Evolutionary conservation across 2,113 vertebrate species (phyloP), one percentile per base, ranked within the genome.

Genomic region (Pomatostomus ruficeps): DNA sequence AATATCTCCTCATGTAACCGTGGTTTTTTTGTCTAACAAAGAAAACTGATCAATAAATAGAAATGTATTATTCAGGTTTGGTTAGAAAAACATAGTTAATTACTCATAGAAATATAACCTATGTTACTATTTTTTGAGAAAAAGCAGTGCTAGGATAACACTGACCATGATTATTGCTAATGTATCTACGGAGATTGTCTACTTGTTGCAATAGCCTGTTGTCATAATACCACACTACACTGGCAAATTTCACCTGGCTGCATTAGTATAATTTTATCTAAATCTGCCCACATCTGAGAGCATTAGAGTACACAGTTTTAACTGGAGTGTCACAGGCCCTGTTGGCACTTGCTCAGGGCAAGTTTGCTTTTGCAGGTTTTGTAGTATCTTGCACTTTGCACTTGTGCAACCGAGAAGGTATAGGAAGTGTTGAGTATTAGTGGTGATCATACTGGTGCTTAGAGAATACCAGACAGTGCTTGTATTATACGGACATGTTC

Each of bases 191-290:
- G 29, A 26, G 35, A 49, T 31, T n/a, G 5, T 14, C 12, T 35
- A 24, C 17, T 28, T 68, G 18, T 55, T 67, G 24, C 35, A 58
- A 36, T 13, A 45, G 6, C 25, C 5, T 15, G 9, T 21, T 58
- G 24, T 11, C 2, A 2, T 42, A 45, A 40, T 35, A 22, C 10
- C 1, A 1, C 26, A 14, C 13, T 23, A 22, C 19, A 18, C 0
- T 76, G 42, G 5, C 12, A 54, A 24, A 12, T 85, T 67, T 45
- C 24, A 66, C 19, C 13, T 49, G 42, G 40, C 12, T 68, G 38
- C 7, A 28, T 36, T 52, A 63, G 23, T 17, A 25, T 26, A 29
- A 28, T 16, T 12, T 58, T 45, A 9, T 12, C 29, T 51, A 66
- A 65, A 48, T 49, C n/a, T 88, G 49, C 15, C 24, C 29, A 45